Conservation (phyloP, 1,140 invertebrate species). For the Kradibia gibbosae region DNA sequence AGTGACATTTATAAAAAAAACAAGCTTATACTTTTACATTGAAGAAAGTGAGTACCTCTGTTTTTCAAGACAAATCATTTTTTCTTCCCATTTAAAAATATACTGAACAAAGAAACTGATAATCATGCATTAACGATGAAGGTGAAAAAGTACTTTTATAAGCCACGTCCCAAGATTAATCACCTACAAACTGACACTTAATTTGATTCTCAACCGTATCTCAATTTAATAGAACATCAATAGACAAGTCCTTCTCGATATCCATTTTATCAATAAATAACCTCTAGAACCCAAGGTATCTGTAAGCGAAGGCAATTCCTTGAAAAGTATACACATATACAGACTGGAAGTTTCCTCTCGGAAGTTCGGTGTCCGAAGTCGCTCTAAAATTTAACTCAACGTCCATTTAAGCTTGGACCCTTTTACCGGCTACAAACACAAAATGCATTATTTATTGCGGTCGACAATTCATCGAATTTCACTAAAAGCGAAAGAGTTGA, state of each 20-base stretch:
- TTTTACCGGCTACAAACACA: conserved; percentile 66
- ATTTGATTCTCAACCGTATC: conserved; percentile 8
- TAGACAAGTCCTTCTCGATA: background rate
- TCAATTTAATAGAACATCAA: background rate
- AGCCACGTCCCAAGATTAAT: background rate
- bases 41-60: background rate
- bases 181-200: background rate
- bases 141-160: background rate
- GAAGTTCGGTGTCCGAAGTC: conserved; percentile 51
- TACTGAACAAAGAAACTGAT: background rate
- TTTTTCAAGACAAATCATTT: conserved; percentile 42
- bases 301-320: background rate
- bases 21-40: conserved; percentile 20
- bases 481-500: conserved; percentile 61
- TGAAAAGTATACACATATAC: background rate
- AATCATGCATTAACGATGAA: conserved; percentile 21
- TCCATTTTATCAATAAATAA: conserved; percentile 34
- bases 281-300: background rate
- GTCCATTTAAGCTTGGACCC: conserved; percentile 51
- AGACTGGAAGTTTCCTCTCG: background rate
- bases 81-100: background rate
- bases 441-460: conserved; percentile 67
- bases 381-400: conserved; percentile 59
- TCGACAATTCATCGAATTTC: conserved; percentile 63
- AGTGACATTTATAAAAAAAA: conserved; percentile 23